Base-by-base conservation (phyloP, 2,113 vertebrate genomes). In the Syngnathoides biaculeatus region DNA sequence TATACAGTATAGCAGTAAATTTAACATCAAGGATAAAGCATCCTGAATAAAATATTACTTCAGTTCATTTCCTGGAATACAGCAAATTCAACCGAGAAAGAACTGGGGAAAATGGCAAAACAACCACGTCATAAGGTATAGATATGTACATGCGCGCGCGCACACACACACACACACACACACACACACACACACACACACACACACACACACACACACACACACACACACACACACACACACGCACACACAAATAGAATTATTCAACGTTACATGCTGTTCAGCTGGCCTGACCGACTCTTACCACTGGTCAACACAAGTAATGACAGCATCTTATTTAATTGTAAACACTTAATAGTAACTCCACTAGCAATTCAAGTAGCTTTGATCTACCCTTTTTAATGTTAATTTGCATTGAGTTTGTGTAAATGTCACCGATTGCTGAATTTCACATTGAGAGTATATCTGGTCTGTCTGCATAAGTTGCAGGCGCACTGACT, bases 11-110 rank as follows among this genome's bases (percentile, higher is more conserved):
- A 81, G 79, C 72, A 55, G 72, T 72, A 73, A 84, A 79, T 81
- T 79, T 74, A 88, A 79, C 84, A 83, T 83, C 77, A 43, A 69
- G 75, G 71, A 84, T 79, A 79, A 80, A 82, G 86, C 68, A 72
- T 74, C 74, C 75, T 52, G 14, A 75, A 80, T 80, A 75, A 12
- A 83, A 77, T 84, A 64, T 67, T 81, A 59, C 57, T 73, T 27
- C 15, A 61, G 52, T 42, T 26, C 55, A 43, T 24, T 55, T 66
- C 57, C 55, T 53, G 68, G 24, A 70, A 66, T 24, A 74, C 64
- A 66, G 58, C 57, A 47, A 61, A 26, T 13, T 20, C 59, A 72
- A 58, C 42, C 22, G 39, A 39, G 39, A 58, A n/a, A 64, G 58
- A 58, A 73, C 72, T 70, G 24, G 43, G 40, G 76, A 72, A 72